phyloP scores from a whole-genome alignment of 2,888 invertebrate genomes.

The Drosophila meridiana region DNA sequence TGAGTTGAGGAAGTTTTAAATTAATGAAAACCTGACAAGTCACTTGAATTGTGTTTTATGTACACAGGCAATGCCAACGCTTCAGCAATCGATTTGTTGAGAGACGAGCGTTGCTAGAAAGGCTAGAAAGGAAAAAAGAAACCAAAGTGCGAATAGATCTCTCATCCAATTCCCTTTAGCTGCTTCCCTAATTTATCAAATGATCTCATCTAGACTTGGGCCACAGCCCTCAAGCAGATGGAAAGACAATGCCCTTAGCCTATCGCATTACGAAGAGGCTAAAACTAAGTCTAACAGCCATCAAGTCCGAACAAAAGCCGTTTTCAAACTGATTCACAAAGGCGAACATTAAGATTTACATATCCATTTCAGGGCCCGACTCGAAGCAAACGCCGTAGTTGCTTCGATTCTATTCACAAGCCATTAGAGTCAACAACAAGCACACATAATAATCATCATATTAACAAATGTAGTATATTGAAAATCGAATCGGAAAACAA shows the following conservation, averaged over 20 bases:
- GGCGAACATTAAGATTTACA: conserved; percentile 30
- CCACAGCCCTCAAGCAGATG: background rate
- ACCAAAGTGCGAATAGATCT: background rate
- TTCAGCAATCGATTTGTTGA: conserved; percentile 30
- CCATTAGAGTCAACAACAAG: conserved; percentile 6
- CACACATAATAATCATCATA: background rate
- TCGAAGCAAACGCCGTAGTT: conserved; percentile 1
- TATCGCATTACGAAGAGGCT: conserved; percentile 36
- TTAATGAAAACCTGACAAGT: conserved; percentile 52
- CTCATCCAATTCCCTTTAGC: background rate
- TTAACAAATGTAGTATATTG: conserved; percentile 4
- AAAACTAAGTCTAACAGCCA: conserved; percentile 19
- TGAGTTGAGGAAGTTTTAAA: conserved; percentile 31
- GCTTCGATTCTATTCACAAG: conserved; percentile 16
- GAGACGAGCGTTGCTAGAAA: background rate
- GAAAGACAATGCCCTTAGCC: conserved; percentile 21
- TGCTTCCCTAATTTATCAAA: background rate
- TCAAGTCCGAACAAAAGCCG: conserved; percentile 35
- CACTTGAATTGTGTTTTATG: conserved; percentile 30
- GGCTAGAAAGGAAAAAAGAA: background rate
- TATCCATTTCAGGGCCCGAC: conserved; percentile 26
- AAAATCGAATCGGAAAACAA: conserved; percentile 12
- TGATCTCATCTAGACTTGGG: conserved; percentile 23
- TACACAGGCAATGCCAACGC: conserved; percentile 26
- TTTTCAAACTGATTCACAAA: conserved; percentile 15